Base-by-base conservation (phyloP, 2,888 invertebrate species). In the Ametastegia equiseti region DNA sequence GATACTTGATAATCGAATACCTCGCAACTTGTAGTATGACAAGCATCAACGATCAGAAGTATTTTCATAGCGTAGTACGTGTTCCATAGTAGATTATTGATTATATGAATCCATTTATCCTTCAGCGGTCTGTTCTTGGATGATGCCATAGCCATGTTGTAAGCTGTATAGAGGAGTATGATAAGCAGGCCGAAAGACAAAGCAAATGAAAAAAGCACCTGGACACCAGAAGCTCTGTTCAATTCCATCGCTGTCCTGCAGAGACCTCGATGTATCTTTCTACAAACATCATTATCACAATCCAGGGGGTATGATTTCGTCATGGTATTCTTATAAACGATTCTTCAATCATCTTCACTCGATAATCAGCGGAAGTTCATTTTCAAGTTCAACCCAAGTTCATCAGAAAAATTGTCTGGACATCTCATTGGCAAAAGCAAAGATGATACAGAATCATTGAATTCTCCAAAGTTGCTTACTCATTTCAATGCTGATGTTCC, bases 191-290 rank as follows among this genome's bases (percentile, higher is more conserved):
- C 42, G 27, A 42, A 69, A 11, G 69, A 13, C 23, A 69, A 4
- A n/a, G 23, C 42, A 13, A 45, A 19, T 13, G 69, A 69, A 23
- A 23, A 23, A 1, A 69, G 69, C 19, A 69, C 2, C 69, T 45
- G 69, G 13, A 45, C 9, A 6, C 42, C 19, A 15, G 19, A 39
- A 33, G 23, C 45, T 15, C 4, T 13, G 42, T 45, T 69, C 1
- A 69, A 15, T 9, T 69, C 69, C 15, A 23, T 69, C 3, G 45
- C 45, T 13, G 1, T 9, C 13, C 23, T 45, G 23, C 69, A 23
- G 11, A 69, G 45, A 19, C 39, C 45, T 13, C 69, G 42, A 69
- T 69, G 69, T 45, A 69, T 69, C 15, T 69, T 69, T 42, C 69
- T 69, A 19, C 23, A 27, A 15, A 54, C 1, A 54, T 54, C 7